A percentile compares a stretch with the other conserved stretches of the same genome.
phyloP scores from a whole-genome alignment of 2,113 vertebrate genomes.

The Crotalus horridus region DNA sequence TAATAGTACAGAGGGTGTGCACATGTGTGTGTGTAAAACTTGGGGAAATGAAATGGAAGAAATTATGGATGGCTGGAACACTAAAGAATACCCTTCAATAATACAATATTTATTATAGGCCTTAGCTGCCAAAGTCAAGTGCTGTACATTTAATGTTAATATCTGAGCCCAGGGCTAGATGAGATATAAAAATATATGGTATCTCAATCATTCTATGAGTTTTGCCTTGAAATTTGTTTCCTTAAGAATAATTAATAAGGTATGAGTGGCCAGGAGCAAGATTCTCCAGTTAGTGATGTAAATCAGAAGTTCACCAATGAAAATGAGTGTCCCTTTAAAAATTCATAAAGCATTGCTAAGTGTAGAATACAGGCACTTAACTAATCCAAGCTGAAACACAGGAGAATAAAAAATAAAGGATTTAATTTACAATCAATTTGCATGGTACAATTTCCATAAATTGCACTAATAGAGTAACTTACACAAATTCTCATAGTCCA shows the following conservation, averaged over 20 bases:
- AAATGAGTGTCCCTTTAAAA: conserved; percentile 15
- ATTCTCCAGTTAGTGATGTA: conserved; percentile 10
- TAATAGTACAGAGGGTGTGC: background rate
- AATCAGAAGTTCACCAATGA: background rate
- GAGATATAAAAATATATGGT: background rate
- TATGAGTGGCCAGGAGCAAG: conserved; percentile 25
- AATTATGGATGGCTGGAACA: background rate
- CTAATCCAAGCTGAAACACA: conserved; percentile 33
- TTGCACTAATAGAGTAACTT: conserved; percentile 61
- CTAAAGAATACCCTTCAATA: background rate
- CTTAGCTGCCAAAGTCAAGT: conserved; percentile 13
- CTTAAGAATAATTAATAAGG: conserved; percentile 27
- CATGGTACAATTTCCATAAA: conserved; percentile 56
- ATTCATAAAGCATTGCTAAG: background rate
- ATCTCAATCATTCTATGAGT: conserved; percentile 40
- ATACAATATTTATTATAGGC: background rate
- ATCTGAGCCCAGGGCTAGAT: background rate
- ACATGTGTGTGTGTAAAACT: background rate
- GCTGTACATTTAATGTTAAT: conserved; percentile 31
- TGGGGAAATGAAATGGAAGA: background rate
- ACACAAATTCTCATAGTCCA: conserved; percentile 56
- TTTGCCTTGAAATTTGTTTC: conserved; percentile 38
- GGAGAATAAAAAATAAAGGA: conserved; percentile 45
- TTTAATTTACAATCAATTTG: conserved; percentile 52
- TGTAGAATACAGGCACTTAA: conserved; percentile 40